Base-by-base conservation (phyloP, 2,888 invertebrate genomes). In the Parnassius mnemosyne region DNA sequence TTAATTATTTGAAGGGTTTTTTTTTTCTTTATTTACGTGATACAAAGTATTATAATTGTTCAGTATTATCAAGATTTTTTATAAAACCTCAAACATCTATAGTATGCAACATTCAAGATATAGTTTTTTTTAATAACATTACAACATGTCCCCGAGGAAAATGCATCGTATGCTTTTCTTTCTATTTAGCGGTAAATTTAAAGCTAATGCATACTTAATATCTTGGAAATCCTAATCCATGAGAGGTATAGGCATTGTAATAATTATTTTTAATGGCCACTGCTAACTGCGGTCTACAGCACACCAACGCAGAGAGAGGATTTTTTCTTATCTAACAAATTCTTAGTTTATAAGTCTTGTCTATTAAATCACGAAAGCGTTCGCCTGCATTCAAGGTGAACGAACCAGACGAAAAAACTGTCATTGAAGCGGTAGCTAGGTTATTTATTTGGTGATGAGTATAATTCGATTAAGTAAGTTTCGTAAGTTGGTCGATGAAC, bases 381-480 rank as follows among this genome's bases (percentile, higher is more conserved):
- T 52, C 41, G 57, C 16, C 53, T 49, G 53, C 58, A 56, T 56
- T 63, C 50, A 61, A 57, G 64, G 72, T 79, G 71, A 79, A 77
- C 65, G 75, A 73, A 74, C 77, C 66, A 69, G 66, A 67, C 53
- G 69, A 69, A 71, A 73, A 77, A 73, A 71, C 68, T 66, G 69
- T 71, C 68, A 70, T 74, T 69, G 72, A 70, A 71, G 59, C 52
- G 55, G 55, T 42, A 63, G 59, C 54, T 63, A 67, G 61, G 74
- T 74, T 76, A 73, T 79, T 79, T 79, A 77, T 77, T 77, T 79
- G 72, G 70, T 73, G 74, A 73, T 78, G 74, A 72, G 72, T 78
- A 73, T 84, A 86, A 86, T 84, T 84, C 79, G 79, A 87, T 86
- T 83, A 83, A 77, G 77, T 83, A 83, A 77, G 77, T 81, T 83